Percentiles rank a stretch among this genome's conserved stretches.
These are phyloP conservation scores for Pteropus alecto DNA, from an alignment of 2,113 vertebrate species.

Conservation along the genomic window DNA sequence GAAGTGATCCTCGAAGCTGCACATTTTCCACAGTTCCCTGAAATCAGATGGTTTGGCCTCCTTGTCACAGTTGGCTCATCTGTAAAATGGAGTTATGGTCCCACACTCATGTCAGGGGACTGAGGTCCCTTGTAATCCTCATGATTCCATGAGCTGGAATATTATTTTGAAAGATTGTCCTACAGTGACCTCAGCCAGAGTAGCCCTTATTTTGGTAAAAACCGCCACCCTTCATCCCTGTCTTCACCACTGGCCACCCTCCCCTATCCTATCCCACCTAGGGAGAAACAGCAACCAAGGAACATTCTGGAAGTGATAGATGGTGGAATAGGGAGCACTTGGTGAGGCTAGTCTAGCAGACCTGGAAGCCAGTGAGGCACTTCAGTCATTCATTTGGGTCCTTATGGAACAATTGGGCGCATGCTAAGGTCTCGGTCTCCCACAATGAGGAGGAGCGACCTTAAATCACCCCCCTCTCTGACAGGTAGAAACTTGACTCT, in stretches of 20 bases:
- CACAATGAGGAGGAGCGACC: not conserved
- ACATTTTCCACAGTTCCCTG: constrained; percentile 45
- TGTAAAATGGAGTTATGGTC: not conserved
- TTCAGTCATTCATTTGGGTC: not conserved
- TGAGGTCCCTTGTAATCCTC: not conserved
- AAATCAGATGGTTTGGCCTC: not conserved
- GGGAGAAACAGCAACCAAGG: not conserved
- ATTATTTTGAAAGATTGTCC: not conserved
- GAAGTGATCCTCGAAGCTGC: not conserved
- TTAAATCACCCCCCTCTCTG: not conserved
- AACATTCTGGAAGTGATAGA: not conserved
- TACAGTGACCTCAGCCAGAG: not conserved
- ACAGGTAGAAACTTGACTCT: not conserved
- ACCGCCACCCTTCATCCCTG: not conserved
- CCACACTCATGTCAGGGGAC: not conserved
- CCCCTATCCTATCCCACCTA: not conserved
- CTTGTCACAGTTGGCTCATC: not conserved
- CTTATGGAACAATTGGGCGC: not conserved
- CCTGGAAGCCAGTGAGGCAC: not conserved
- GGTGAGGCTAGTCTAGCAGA: not conserved
- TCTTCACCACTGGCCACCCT: not conserved
- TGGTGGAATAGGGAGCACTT: fast-evolving
- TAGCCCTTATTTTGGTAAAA: not conserved
- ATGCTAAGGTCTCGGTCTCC: not conserved
- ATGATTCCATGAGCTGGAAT: not conserved